Evolutionary conservation across 2,888 invertebrate genomes (phyloP), one percentile per base, ranked within the genome.

Genomic region (Epirrhoe tristata): DNA sequence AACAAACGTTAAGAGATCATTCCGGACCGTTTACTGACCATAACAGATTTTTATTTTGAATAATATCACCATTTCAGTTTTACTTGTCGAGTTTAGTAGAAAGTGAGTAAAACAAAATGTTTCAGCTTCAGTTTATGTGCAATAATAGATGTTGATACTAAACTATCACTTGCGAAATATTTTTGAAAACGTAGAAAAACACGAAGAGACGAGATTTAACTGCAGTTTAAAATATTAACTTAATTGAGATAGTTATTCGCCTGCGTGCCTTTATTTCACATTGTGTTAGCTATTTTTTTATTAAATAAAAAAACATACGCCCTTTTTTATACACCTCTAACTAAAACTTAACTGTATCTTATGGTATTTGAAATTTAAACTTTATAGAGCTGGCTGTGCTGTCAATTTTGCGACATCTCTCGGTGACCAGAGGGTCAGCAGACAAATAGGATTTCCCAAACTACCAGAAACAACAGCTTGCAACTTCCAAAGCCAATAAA

Each of bases 11-110:
- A 74, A 72, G 67, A 59, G 51, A 56, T 39, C 67, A 65, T 68
- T 65, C 57, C 66, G 59, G 66, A 55, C 65, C 70, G 70, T 74
- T 72, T 61, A 74, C 64, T 61, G 75, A 72, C 67, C 73, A 63
- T 72, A 69, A 70, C 69, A 5, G 63, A 68, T 48, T 62, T 71
- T 67, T 65, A 62, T 67, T 60, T 63, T 58, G 66, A 63, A 61
- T 70, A 65, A 63, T 60, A 53, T 61, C 54, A 58, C 48, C 58
- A 58, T 61, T 67, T 60, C 50, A 57, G 31, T 57, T 63, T 57
- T 56, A 57, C 39, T 54, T 32, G 63, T 12, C 31, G 62, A 43
- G 56, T 65, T 63, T 58, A 58, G 58, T 61, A 36, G 61, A 62
- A 65, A 54, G 55, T 63, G n/a, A 53, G 63, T 52, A 36, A 58